Evolutionary conservation across 2,797 vertebrate species (phyloP).

Genomic region (Kryptopterus vitreolus): DNA sequence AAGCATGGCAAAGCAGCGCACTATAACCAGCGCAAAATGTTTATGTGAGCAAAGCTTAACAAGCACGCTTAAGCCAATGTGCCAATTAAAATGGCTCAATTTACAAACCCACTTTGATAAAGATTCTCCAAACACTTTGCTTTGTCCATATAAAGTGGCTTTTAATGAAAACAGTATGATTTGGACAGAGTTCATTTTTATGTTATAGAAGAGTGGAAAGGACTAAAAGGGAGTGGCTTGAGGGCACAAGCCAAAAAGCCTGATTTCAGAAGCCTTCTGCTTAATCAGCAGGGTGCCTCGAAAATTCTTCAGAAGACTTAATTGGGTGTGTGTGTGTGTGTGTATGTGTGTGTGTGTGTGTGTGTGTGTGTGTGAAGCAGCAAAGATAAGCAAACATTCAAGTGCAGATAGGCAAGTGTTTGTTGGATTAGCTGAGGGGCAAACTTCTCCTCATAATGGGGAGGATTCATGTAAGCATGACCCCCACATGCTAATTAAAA

Average conservation of each 20-base stretch:
- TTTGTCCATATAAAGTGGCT: conserved; percentile 31
- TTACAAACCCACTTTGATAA: conserved; percentile 20
- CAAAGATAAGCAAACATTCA: conserved; percentile 9
- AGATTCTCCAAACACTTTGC: conserved; percentile 5
- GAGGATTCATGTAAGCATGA: conserved; percentile 24
- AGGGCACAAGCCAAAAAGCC: conserved; percentile 52
- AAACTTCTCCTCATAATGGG: conserved; percentile 18
- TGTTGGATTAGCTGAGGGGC: conserved; percentile 14
- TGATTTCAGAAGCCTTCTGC: conserved; percentile 60
- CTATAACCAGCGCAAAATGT: conserved; percentile 20
- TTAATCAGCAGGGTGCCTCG: conserved; percentile 57
- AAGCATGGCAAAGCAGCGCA: conserved; percentile 3
- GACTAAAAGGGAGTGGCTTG: conserved; percentile 6
- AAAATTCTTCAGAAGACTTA: conserved; percentile 56
- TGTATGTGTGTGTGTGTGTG: too few species aligned
- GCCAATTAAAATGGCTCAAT: conserved; percentile 24
- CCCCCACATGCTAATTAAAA: conserved; percentile 41
- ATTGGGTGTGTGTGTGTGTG: conserved; percentile 29
- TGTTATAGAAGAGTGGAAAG: conserved; percentile 17
- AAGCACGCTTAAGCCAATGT: conserved; percentile 40
- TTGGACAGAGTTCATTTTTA: conserved; percentile 45
- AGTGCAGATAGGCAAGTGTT: conserved; percentile 1
- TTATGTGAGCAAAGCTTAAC: conserved; percentile 6
- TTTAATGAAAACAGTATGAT: conserved; percentile 42
- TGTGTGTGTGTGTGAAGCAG: conserved; percentile 12